Evolutionary conservation across 2,888 invertebrate species (phyloP).

Genomic region (Acrobasis consociella): DNA sequence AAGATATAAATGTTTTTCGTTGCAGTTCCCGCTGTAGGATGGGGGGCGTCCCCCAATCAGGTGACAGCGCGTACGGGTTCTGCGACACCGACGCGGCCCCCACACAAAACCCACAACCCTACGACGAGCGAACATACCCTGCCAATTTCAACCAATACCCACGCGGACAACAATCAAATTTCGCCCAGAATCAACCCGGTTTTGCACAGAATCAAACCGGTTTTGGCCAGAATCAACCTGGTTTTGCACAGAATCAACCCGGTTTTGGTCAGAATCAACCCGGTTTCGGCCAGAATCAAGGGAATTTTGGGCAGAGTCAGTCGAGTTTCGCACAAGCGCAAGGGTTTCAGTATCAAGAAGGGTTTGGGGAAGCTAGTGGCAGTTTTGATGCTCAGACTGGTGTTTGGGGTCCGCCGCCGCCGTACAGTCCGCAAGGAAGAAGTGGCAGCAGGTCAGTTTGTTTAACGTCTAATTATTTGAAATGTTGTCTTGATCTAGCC

Average conservation of each 20-base stretch:
- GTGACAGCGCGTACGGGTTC: slow-evolving; percentile 92
- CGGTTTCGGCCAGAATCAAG: slow-evolving; percentile 6
- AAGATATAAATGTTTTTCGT: slow-evolving; percentile 15
- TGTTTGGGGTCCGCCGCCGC: slow-evolving; percentile 94
- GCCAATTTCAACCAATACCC: slow-evolving; percentile 37
- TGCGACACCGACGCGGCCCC: slow-evolving; percentile 73
- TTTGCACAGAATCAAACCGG: slow-evolving; percentile 39
- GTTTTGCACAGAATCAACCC: slow-evolving; percentile 37
- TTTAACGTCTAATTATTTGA: background rate
- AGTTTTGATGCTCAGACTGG: slow-evolving; percentile 83
- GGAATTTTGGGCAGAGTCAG: slow-evolving; percentile 41
- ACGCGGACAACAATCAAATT: slow-evolving; percentile 31
- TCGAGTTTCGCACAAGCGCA: slow-evolving; percentile 21
- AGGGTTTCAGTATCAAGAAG: slow-evolving; percentile 40
- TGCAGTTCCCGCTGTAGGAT: slow-evolving; percentile 83
- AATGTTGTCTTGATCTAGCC: too few relatives aligned
- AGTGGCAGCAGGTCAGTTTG: slow-evolving; percentile 58
- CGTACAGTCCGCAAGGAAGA: slow-evolving; percentile 90
- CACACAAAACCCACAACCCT: slow-evolving; percentile 39
- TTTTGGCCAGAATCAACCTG: slow-evolving; percentile 36
- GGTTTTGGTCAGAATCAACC: slow-evolving; percentile 40
- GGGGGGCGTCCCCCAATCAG: slow-evolving; percentile 85
- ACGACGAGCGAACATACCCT: slow-evolving; percentile 57
- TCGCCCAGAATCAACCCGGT: slow-evolving; percentile 33
- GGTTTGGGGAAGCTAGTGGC: slow-evolving; percentile 82